Base-by-base conservation (phyloP, 2,797 vertebrate species). In the Coreius guichenoti region DNA sequence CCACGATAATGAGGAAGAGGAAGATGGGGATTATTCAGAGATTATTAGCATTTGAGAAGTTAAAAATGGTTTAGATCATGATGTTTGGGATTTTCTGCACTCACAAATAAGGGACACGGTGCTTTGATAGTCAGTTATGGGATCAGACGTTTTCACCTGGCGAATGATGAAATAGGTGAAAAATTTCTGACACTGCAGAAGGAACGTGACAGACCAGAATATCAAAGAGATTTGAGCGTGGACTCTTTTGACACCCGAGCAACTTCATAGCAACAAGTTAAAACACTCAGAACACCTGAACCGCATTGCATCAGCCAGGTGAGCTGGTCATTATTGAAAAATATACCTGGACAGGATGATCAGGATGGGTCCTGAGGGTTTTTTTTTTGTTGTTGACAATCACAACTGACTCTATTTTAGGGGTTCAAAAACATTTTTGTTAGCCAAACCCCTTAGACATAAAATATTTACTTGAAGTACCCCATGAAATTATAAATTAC, bases 1-100 rank as follows among this genome's bases (percentile, higher is more conserved):
- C 31, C 61, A 67, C 3, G n/a, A 5, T 39, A 76, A 75, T 75
- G 47, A 67, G 5, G 23, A 54, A 65, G 43, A 31, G 39, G 26
- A 21, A 17, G 45, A 19, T 23, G 9, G 56, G 14, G 21, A 31
- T 49, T 82, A 61, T 45, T 73, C 54, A 9, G 17, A 73, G 17
- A 82, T 82, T 63, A 82, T 49, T 75, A 65, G 29, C 23, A 51
- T 23, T 54, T 29, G 14, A 39, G 21, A 65, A 49, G 9, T 75
- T 6, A 8, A 63, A 65, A 47, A 31, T n/a, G 23, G 26, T 47
- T 67, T 33, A 33, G 61, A 33, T 68, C 45, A 36, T 16, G 29
- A 49, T 49, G 14, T 19, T 43, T 61, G 23, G 33, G 8, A 77
- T n/a, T n/a, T n/a, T n/a, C 23, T 26, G 78, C 43, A 67, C 43